These are phyloP conservation scores for Pleuronectes platessa DNA, from an alignment of 2,113 vertebrate genomes.

Conservation along the genomic window DNA sequence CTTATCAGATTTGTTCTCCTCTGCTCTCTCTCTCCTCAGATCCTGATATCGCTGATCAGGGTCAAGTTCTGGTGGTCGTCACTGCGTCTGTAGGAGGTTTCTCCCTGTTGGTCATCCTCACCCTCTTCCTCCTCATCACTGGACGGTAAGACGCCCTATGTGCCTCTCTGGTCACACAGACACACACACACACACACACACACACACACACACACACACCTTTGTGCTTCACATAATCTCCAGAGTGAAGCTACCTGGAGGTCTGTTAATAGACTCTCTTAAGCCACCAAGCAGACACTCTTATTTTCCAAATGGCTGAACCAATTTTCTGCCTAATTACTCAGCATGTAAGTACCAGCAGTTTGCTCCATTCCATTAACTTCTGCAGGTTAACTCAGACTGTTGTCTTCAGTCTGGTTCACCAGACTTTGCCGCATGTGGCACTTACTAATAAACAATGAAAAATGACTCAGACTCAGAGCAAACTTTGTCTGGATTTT, in stretches of 20 bases:
- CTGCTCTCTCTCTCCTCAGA: conserved; percentile 80
- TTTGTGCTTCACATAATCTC: conserved; percentile 45
- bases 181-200: not conserved
- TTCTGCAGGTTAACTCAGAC: conserved; percentile 55
- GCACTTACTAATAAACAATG: conserved; percentile 60
- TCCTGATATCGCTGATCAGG: conserved; percentile 94
- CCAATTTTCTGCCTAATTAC: conserved; percentile 82
- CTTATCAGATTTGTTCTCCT: not conserved
- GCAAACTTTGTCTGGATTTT: conserved; percentile 28
- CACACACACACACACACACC: conserved; percentile 17
- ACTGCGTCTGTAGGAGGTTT: conserved; percentile 96
- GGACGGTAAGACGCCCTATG: conserved; percentile 86
- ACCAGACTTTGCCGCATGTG: conserved; percentile 49
- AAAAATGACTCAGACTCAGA: conserved; percentile 50
- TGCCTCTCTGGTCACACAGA: not conserved
- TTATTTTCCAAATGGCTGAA: conserved; percentile 81
- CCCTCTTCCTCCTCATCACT: conserved; percentile 97
- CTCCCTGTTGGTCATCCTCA: conserved; percentile 95
- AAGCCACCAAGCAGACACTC: conserved; percentile 69
- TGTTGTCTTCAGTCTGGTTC: conserved; percentile 64
- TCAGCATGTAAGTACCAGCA: conserved; percentile 72
- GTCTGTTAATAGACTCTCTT: conserved; percentile 73
- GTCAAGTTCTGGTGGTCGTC: conserved; percentile 95
- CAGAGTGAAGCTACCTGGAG: conserved; percentile 47
- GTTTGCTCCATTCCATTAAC: conserved; percentile 76